Base-by-base conservation (phyloP, 2,113 vertebrate genomes). In the Isichthys henryi region DNA sequence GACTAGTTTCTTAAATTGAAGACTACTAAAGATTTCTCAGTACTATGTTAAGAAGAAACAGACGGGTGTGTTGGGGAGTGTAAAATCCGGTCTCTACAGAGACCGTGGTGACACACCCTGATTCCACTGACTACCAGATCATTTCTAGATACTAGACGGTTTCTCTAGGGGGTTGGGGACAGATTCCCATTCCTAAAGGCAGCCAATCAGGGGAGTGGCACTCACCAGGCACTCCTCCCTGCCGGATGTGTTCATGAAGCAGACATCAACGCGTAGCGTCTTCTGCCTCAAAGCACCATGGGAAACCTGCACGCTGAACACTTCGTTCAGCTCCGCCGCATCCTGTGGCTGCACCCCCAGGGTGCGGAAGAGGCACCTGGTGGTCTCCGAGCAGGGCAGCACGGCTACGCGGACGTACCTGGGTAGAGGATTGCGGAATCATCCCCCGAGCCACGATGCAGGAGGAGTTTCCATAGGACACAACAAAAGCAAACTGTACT, bases 191-290 rank as follows among this genome's bases (percentile, higher is more conserved):
- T 23, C 5, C 21, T 7, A 58, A 23, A 23, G 56, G 56, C 56
- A 62, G 58, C 58, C 58, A 62, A 62, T n/a, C 62, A 27, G 62
- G n/a, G 62, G 3, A 3, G 9, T n/a, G 9, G 62, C 3, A 11
- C 97, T 95, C 62, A 99, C 98, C 96, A 97, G 95, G 93, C 97
- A 98, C 19, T 97, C 96, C 87, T 99, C 98, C 4, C 95, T 93
- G 88, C 97, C 97, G 89, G 95, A 96, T 86, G 92, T 94, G 93
- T 96, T 92, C 66, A 95, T 95, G 93, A 93, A 92, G 93, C 98
- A 99, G 92, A 98, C 94, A 48, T 99, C 98, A 0, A 99, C 95
- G 87, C 98, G 96, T 66, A 99, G 95, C 11, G 98, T 99, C 93
- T 99, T 99, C 93, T 98, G 97, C 92, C 96, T 96, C 91, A 99